phyloP scores from a whole-genome alignment of 1,140 invertebrate species.

The Drosophila melanica region DNA sequence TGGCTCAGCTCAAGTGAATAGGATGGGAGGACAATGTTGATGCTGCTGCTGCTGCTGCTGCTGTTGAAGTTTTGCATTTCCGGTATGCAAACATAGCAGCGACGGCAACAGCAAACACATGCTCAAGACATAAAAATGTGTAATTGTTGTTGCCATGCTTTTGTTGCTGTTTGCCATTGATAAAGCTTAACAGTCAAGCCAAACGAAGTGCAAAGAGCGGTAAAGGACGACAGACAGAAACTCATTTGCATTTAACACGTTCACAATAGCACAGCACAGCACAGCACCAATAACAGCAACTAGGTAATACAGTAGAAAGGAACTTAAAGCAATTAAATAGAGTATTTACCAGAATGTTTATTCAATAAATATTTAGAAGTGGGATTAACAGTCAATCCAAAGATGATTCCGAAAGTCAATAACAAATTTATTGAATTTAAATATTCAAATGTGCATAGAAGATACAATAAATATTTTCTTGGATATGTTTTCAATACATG shows the following conservation, averaged over 20 bases:
- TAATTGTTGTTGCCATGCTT: conserved; percentile 64
- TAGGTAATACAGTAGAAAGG: conserved; percentile 33
- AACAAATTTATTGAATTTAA: too few species aligned
- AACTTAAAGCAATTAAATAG: conserved; percentile 7
- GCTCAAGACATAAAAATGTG: conserved; percentile 74
- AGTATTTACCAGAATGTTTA: background rate
- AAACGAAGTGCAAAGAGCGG: conserved; percentile 13
- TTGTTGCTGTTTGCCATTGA: conserved; percentile 57
- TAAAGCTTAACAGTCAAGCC: conserved; percentile 67
- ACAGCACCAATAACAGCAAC: conserved; percentile 21
- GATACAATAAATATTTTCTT: too few species aligned
- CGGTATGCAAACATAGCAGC: conserved; percentile 68
- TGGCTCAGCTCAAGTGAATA: conserved; percentile 11
- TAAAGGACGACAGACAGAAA: conserved; percentile 27
- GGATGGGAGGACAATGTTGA: conserved; percentile 32
- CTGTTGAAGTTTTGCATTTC: conserved; percentile 78
- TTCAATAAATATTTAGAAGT: background rate
- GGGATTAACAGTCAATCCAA: background rate
- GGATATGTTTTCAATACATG: too few species aligned
- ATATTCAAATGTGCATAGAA: too few species aligned
- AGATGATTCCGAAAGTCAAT: too few species aligned
- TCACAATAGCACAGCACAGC: conserved; percentile 31
- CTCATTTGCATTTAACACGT: conserved; percentile 75
- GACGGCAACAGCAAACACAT: conserved; percentile 38
- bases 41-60: conserved; percentile 44